Conservation (phyloP, 2,797 vertebrate species). For the Hemibagrus guttatus region DNA sequence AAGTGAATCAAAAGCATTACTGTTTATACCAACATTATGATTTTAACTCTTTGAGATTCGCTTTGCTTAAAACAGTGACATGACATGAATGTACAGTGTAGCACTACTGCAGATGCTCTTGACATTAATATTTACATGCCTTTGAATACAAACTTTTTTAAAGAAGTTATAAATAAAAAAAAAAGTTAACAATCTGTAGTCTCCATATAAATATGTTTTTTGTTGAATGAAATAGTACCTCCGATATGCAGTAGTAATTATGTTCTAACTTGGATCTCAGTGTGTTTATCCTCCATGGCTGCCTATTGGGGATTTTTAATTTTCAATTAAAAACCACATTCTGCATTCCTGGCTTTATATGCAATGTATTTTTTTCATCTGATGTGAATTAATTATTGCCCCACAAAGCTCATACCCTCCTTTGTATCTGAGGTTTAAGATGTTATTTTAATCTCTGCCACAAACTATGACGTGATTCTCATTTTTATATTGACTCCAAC, state of each 20-base stretch:
- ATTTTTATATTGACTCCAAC: neutral
- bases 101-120: no score
- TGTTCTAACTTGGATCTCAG: neutral
- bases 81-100: neutral
- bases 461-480: neutral
- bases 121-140: neutral
- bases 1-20: no score
- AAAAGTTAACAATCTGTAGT: neutral
- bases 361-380: neutral
- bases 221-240: neutral
- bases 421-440: no score
- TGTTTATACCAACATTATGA: neutral
- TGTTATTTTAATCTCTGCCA: neutral
- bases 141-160: neutral
- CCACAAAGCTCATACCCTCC: no score
- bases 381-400: neutral
- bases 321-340: neutral
- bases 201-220: neutral
- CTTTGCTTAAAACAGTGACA: neutral
- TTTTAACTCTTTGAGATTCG: neutral
- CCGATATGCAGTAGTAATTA: conserved; percentile 1
- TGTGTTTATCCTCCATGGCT: conserved; percentile 13
- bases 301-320: neutral
- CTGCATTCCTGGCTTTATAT: neutral
- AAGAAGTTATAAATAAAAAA: neutral